phyloP scores from a whole-genome alignment of 2,797 vertebrate species.

The Sebastes cheni region DNA sequence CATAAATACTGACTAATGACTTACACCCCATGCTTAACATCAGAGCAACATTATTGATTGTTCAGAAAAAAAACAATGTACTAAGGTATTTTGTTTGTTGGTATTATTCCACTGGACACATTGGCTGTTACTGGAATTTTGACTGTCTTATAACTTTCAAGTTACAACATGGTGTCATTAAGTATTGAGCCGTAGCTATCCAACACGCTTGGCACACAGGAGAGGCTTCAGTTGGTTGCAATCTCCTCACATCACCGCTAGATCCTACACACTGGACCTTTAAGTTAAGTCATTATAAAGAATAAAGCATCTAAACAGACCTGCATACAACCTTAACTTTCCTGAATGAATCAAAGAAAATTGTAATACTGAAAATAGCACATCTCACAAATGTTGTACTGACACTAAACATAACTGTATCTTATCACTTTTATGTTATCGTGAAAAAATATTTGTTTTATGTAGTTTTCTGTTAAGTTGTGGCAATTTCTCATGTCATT shows the following conservation, averaged over 20 bases:
- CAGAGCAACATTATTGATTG: neutral
- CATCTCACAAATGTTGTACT: neutral
- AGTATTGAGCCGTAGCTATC: too few species aligned
- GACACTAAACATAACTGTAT: conserved; percentile 20
- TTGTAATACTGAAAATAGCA: conserved; percentile 1
- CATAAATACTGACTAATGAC: neutral
- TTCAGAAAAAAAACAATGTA: neutral
- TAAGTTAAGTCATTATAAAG: neutral
- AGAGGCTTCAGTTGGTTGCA: too few species aligned
- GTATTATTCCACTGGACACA: neutral
- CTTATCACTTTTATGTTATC: conserved; percentile 9
- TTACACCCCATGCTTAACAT: neutral
- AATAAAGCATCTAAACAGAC: neutral
- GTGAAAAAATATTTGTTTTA: conserved; percentile 10
- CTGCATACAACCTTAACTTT: neutral
- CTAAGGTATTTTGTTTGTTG: neutral
- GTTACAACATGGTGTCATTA: neutral
- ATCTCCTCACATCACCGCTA: too few species aligned
- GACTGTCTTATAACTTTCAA: neutral
- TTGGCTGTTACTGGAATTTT: neutral
- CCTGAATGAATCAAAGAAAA: neutral
- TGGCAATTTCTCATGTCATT: neutral
- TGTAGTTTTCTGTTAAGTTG: conserved; percentile 3
- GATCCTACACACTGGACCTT: neutral
- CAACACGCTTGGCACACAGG: too few species aligned